Base-by-base conservation (phyloP, 2,797 vertebrate genomes). In the Catharus ustulatus region DNA sequence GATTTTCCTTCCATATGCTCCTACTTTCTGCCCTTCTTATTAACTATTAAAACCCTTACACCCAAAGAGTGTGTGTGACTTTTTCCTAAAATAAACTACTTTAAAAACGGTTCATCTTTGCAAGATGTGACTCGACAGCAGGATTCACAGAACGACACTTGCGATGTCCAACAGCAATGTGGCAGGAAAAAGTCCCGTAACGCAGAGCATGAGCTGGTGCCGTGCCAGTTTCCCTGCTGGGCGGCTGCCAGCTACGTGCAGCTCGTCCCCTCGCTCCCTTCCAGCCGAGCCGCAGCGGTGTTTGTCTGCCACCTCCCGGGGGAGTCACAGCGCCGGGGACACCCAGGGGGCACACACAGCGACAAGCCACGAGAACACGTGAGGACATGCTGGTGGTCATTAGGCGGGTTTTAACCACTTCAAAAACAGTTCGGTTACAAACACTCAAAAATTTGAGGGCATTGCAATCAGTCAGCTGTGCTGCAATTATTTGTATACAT, bases 271-370 rank as follows among this genome's bases (percentile, higher is more conserved):
- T 45, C 1, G 6, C 84, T 9, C 0, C 10, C 42, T 77, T 2
- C 27, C 88, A 51, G 81, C 22, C 15, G 1, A 54, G 69, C 55
- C 23, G 11, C 67, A 58, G 81, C 32, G 91, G 95, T 63, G 67
- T 48, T 97, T 24, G 96, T 5, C 97, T 96, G 98, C 98, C 98
- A 95, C 92, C 98, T 98, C 95, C 96, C 38, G 97, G 97, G 94
- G 14, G 69, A 77, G 27, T 3, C 54, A 38, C 72, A 43, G 67
- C 18, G 90, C 52, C 61, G 86, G 91, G 84, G 79, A 86, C 69
- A 87, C 24, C 1, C 13, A 58, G 79, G 0, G 24, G 36, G 5
- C 61, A 55, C 20, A 8, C 10, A 4, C 7, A 13, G 24, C 5
- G 27, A 55, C 24, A 2, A 86, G 64, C 40, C 4, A 0, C 40